Conservation (phyloP, 2,797 vertebrate species). For the Leptoclinus maculatus region DNA sequence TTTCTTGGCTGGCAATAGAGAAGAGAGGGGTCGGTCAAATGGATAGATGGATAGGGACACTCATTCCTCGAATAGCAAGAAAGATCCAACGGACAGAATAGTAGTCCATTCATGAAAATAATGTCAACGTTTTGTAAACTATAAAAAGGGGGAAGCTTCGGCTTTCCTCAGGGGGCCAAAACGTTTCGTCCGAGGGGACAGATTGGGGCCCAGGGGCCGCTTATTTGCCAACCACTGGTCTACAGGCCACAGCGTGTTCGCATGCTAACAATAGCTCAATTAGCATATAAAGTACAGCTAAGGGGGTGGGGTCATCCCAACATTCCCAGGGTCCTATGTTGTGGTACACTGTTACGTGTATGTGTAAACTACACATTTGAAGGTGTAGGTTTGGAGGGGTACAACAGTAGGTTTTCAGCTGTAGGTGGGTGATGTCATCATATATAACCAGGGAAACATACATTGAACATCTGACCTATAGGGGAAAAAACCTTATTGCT, state of each 20-base stretch:
- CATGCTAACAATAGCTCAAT: neutral
- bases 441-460: neutral
- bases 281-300: neutral
- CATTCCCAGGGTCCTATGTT: too few species aligned
- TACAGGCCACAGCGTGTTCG: neutral
- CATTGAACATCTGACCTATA: neutral
- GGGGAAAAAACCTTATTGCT: neutral
- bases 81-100: neutral
- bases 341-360: too few species aligned
- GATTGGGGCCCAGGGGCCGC: neutral
- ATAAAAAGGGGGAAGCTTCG: neutral
- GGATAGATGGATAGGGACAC: slow-evolving; percentile 4
- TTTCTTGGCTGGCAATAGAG: slow-evolving; percentile 38
- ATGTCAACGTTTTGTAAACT: neutral
- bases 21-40: slow-evolving; percentile 20
- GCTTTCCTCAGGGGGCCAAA: neutral
- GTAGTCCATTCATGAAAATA: neutral
- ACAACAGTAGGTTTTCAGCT: neutral
- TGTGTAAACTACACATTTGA: neutral
- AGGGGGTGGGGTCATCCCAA: too few species aligned
- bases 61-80: neutral
- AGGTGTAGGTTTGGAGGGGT: neutral
- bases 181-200: neutral
- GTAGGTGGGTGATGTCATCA: neutral
- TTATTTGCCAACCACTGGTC: neutral